Conservation (phyloP, 2,888 invertebrate species). For the Terebella lapidaria region DNA sequence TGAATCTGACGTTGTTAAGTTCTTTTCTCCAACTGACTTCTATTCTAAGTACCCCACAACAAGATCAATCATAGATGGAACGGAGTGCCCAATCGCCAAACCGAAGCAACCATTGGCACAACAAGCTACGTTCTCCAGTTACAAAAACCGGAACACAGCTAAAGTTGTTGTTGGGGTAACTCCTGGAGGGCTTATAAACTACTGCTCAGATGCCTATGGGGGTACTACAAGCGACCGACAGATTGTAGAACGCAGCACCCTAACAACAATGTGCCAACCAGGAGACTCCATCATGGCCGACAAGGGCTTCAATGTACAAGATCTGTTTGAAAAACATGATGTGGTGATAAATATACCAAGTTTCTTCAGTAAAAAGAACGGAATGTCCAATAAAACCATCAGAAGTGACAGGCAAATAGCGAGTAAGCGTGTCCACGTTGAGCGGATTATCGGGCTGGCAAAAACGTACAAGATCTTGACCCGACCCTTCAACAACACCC, state of each 20-base stretch:
- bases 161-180: conserved; percentile 25
- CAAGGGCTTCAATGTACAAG: conserved; percentile 20
- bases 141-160: conserved; percentile 29
- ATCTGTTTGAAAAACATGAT: conserved; percentile 20
- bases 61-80: conserved; percentile 27
- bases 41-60: conserved; percentile 24
- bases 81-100: conserved; percentile 29
- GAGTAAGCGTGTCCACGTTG: conserved; percentile 25
- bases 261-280: neutral
- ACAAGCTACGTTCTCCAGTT: conserved; percentile 28
- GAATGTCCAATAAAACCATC: conserved; percentile 16
- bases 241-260: conserved; percentile 10
- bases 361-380: conserved; percentile 26
- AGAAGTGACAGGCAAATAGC: conserved; percentile 21
- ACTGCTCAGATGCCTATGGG: conserved; percentile 26
- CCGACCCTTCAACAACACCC: conserved; percentile 5
- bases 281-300: no score
- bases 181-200: conserved; percentile 27
- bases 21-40: neutral
- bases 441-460: conserved; percentile 23
- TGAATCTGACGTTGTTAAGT: neutral
- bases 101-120: conserved; percentile 24
- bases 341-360: conserved; percentile 26
- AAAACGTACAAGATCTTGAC: conserved; percentile 15
- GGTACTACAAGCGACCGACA: conserved; percentile 29